A percentile compares a stretch with the other conserved stretches of the same genome.
These are phyloP conservation scores for Austrolebias charrua DNA, from an alignment of 2,797 vertebrate genomes.

Conservation along the genomic window DNA sequence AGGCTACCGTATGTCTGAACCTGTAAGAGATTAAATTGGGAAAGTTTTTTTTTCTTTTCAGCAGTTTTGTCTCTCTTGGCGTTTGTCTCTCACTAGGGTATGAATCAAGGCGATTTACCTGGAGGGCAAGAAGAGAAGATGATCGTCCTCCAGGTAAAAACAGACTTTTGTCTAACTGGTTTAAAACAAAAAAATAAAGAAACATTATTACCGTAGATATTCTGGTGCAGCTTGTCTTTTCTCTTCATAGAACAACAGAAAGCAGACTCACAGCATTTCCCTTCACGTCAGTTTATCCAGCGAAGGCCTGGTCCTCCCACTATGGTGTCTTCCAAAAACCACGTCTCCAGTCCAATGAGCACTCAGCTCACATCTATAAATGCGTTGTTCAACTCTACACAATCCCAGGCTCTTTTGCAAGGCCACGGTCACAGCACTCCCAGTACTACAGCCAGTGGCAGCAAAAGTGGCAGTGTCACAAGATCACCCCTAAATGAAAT, in stretches of 20 bases:
- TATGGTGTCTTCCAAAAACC: slow-evolving; percentile 70
- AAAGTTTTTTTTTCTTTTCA: not conserved
- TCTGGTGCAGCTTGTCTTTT: not conserved
- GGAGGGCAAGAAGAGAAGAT: slow-evolving; percentile 78
- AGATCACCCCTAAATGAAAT: slow-evolving; percentile 72
- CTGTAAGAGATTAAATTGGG: too few relatives aligned
- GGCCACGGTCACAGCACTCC: slow-evolving; percentile 63
- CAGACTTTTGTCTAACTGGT: not conserved
- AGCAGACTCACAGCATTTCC: slow-evolving; percentile 67
- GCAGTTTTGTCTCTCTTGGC: not conserved
- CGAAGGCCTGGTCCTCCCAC: slow-evolving; percentile 71
- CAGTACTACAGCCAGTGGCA: slow-evolving; percentile 51
- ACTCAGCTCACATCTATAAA: slow-evolving; percentile 76
- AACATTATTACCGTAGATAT: not conserved
- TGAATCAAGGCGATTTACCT: slow-evolving; percentile 79
- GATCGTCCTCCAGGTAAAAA: slow-evolving; percentile 70
- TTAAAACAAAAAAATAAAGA: too few relatives aligned
- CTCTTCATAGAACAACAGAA: slow-evolving; percentile 75
- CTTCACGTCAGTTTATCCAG: slow-evolving; percentile 73
- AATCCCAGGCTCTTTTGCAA: slow-evolving; percentile 74
- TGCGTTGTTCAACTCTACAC: slow-evolving; percentile 72
- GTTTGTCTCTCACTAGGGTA: slow-evolving; percentile 65
- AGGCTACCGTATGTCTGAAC: too few relatives aligned
- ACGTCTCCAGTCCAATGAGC: slow-evolving; percentile 63
- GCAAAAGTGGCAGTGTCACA: slow-evolving; percentile 52